These are phyloP conservation scores for Caenorhabditis virilis DNA, from an alignment of 2,888 invertebrate genomes.

Conservation along the genomic window DNA sequence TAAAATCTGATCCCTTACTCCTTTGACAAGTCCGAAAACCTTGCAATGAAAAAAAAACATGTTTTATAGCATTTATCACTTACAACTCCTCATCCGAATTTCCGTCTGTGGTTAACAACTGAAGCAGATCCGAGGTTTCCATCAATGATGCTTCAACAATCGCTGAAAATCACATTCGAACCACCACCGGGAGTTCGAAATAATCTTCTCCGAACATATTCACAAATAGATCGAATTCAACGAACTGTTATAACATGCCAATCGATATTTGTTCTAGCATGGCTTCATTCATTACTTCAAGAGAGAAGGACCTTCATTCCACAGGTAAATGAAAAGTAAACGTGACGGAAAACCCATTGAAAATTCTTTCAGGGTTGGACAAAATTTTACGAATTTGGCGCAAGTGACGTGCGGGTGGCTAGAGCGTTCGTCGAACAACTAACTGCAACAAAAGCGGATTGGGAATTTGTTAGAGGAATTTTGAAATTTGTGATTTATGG, in stretches of 20 bases:
- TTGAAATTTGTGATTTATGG: slow-evolving; percentile 83
- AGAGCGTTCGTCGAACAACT: slow-evolving; percentile 75
- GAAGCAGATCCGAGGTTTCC: slow-evolving; percentile 77
- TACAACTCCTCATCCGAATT: slow-evolving; percentile 72
- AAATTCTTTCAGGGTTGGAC: no score
- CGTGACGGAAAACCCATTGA: no score
- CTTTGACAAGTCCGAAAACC: no score
- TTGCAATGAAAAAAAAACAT: no score
- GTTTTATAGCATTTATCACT: slow-evolving; percentile 75
- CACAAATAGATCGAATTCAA: slow-evolving; percentile 44
- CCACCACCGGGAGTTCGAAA: slow-evolving; percentile 79
- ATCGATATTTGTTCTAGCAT: slow-evolving; percentile 80
- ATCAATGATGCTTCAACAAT: slow-evolving; percentile 50
- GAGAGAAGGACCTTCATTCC: slow-evolving; percentile 90
- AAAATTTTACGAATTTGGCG: slow-evolving; percentile 85
- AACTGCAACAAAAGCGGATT: slow-evolving; percentile 56
- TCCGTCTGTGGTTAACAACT: slow-evolving; percentile 84
- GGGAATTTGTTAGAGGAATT: slow-evolving; percentile 68
- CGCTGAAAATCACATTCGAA: slow-evolving; percentile 66
- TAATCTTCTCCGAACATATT: slow-evolving; percentile 73
- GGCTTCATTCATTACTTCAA: slow-evolving; percentile 84
- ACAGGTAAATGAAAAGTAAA: no score
- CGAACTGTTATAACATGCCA: slow-evolving; percentile 70
- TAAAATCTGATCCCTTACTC: no score
- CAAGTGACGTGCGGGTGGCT: slow-evolving; percentile 81